A percentile compares a stretch with the other conserved stretches of the same genome.
Conservation (phyloP, 2,888 invertebrate genomes). For the Argyra leucocephala region DNA sequence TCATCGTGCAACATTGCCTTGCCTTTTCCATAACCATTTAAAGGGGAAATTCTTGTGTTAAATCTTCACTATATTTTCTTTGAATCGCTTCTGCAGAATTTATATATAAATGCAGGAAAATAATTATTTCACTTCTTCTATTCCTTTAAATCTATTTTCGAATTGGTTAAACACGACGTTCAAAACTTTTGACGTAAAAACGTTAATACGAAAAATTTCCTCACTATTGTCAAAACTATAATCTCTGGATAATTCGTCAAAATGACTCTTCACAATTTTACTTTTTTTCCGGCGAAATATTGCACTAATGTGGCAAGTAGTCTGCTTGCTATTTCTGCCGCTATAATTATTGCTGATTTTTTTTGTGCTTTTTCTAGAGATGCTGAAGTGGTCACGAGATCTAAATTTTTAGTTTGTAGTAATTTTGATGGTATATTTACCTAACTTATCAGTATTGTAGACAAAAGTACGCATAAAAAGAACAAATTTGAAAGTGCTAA, state of each 20-base stretch:
- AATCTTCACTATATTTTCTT: conserved; percentile 10
- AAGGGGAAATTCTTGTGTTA: conserved; percentile 8
- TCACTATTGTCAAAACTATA: conserved; percentile 3
- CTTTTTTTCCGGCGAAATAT: conserved; percentile 9
- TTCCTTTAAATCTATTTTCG: conserved; percentile 12
- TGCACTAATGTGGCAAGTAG: neutral
- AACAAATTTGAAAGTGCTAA: neutral
- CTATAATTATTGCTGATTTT: conserved; percentile 10
- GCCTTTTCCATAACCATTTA: conserved; percentile 11
- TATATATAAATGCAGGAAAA: neutral
- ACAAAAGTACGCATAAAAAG: too few relatives aligned
- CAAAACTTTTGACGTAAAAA: conserved; percentile 7
- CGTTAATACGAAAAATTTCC: conserved; percentile 5
- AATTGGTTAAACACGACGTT: conserved; percentile 12
- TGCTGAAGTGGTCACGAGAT: conserved; percentile 8
- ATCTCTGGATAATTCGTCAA: conserved; percentile 9
- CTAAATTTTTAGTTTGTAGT: conserved; percentile 9
- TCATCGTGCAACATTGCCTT: conserved; percentile 11
- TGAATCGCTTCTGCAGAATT: conserved; percentile 13
- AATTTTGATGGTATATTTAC: neutral
- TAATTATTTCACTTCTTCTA: conserved; percentile 5
- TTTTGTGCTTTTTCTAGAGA: conserved; percentile 10
- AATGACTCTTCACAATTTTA: conserved; percentile 10
- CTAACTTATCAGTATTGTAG: too few relatives aligned
- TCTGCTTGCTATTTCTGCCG: conserved; percentile 11